Evolutionary conservation across 2,797 vertebrate genomes (phyloP).

Genomic region (Ambastaia sidthimunki): DNA sequence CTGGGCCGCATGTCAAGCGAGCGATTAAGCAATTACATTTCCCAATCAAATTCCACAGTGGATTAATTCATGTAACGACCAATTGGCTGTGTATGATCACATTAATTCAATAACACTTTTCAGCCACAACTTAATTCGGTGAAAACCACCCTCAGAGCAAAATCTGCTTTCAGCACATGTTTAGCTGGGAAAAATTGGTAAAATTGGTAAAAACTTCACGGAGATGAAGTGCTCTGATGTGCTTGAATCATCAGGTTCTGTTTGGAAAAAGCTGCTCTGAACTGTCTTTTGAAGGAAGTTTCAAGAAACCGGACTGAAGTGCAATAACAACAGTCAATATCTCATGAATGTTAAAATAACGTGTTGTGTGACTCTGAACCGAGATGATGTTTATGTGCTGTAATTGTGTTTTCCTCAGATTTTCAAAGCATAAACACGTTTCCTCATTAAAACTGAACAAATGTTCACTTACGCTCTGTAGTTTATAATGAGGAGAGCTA

Average conservation of each 20-base stretch:
- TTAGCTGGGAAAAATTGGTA: too few relatives aligned
- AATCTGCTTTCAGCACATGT: too few relatives aligned
- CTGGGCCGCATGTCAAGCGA: constrained; percentile 44
- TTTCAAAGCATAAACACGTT: constrained; percentile 36
- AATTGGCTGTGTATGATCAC: constrained; percentile 49
- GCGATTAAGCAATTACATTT: constrained; percentile 51
- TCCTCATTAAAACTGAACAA: constrained; percentile 11
- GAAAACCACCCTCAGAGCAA: constrained; percentile 29
- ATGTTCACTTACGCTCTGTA: background rate
- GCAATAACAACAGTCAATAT: too few relatives aligned
- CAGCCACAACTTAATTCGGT: constrained; percentile 38
- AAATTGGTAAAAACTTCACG: too few relatives aligned
- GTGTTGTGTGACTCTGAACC: background rate
- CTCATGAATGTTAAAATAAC: constrained; percentile 33
- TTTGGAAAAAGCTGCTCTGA: constrained; percentile 5
- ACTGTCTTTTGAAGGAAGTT: background rate
- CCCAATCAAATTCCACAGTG: constrained; percentile 50
- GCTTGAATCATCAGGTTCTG: background rate
- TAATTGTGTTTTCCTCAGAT: constrained; percentile 16
- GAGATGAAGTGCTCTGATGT: constrained; percentile 16
- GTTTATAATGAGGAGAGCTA: constrained; percentile 24
- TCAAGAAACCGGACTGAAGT: too few relatives aligned
- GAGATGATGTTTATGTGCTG: constrained; percentile 13
- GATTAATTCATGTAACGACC: constrained; percentile 51
- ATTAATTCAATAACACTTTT: constrained; percentile 46